Conservation (phyloP, 2,888 invertebrate species). For the Cerceris rybyensis region DNA sequence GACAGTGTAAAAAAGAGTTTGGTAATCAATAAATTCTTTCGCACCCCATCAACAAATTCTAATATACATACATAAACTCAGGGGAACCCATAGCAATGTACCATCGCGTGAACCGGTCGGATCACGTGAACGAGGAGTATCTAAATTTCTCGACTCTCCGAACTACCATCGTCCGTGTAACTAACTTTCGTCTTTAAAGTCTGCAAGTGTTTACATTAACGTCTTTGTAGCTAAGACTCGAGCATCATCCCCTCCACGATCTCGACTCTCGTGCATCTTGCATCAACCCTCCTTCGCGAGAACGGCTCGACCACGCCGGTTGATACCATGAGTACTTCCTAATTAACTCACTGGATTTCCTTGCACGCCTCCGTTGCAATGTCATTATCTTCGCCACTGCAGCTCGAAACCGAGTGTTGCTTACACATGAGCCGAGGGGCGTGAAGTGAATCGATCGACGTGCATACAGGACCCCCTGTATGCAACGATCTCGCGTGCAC, state of each 20-base stretch:
- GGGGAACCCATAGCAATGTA: neutral
- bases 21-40: no score
- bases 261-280: slow-evolving; percentile 59
- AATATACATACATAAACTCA: no score
- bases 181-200: slow-evolving; percentile 70
- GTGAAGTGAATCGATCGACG: slow-evolving; percentile 44
- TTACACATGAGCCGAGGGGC: slow-evolving; percentile 23
- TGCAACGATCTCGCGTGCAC: slow-evolving; percentile 1
- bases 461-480: neutral
- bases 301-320: slow-evolving; percentile 33
- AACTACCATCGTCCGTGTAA: slow-evolving; percentile 49
- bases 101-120: slow-evolving; percentile 47
- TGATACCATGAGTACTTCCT: slow-evolving; percentile 65
- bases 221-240: slow-evolving; percentile 65
- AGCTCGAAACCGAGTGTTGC: slow-evolving; percentile 36
- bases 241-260: neutral
- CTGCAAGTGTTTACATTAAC: slow-evolving; percentile 69
- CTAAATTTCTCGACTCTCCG: slow-evolving; percentile 58
- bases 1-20: no score
- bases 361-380: slow-evolving; percentile 58
- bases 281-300: slow-evolving; percentile 42
- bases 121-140: slow-evolving; percentile 51
- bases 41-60: no score
- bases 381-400: slow-evolving; percentile 57
- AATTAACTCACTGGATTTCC: slow-evolving; percentile 69